These are phyloP conservation scores for Chaenogobius annularis DNA, from an alignment of 2,113 vertebrate species.

Conservation along the genomic window DNA sequence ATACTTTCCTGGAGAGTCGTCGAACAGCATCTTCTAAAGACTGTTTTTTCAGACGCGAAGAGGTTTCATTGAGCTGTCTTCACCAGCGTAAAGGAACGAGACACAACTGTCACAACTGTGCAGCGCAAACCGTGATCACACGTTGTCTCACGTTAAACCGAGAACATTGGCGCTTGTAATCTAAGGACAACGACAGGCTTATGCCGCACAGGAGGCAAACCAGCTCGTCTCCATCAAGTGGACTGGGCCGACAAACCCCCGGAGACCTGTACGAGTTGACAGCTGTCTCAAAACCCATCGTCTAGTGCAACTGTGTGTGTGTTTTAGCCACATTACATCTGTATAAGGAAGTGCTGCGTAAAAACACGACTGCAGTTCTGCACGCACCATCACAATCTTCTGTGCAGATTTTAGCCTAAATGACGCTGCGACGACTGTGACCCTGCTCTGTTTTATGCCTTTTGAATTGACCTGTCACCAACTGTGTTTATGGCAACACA, in stretches of 20 bases:
- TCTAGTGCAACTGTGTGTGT: slow-evolving; percentile 14
- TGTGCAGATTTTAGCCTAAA: slow-evolving; percentile 27
- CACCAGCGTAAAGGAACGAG: neutral
- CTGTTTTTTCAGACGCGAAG: slow-evolving; percentile 29
- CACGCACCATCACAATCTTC: neutral
- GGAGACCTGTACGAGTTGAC: slow-evolving; percentile 50
- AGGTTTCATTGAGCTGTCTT: slow-evolving; percentile 9
- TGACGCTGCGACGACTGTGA: slow-evolving; percentile 48
- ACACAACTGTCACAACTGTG: neutral
- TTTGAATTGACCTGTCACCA: slow-evolving; percentile 4
- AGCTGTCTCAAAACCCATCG: slow-evolving; percentile 25
- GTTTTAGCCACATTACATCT: slow-evolving; percentile 18
- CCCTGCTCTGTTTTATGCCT: neutral
- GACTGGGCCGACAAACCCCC: slow-evolving; percentile 25
- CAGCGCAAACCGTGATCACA: slow-evolving; percentile 6
- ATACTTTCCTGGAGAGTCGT: slow-evolving; percentile 11
- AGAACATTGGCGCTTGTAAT: slow-evolving; percentile 38
- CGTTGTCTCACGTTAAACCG: slow-evolving; percentile 1
- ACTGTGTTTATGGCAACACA: slow-evolving; percentile 31
- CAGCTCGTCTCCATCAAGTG: slow-evolving; percentile 24
- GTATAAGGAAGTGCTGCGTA: slow-evolving; percentile 7
- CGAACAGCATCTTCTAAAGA: neutral
- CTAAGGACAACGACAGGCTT: slow-evolving; percentile 9
- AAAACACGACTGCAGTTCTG: neutral
- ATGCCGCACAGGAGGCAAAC: slow-evolving; percentile 36